Conservation (phyloP, 2,797 vertebrate species). For the Microchirus variegatus region DNA sequence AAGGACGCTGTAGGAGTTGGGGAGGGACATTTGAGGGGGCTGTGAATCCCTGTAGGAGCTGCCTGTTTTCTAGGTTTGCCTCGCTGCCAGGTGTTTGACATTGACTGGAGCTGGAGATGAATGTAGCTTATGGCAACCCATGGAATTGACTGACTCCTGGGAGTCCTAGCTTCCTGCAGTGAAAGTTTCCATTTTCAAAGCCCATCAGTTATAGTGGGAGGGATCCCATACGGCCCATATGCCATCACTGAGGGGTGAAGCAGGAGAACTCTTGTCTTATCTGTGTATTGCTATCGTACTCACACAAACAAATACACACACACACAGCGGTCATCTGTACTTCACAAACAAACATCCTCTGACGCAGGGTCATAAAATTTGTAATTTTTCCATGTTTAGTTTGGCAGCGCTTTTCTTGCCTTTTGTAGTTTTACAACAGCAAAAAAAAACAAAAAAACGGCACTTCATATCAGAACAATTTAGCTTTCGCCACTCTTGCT, state of each 20-base stretch:
- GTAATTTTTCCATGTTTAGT: constrained; percentile 54
- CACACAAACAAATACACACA: constrained; percentile 40
- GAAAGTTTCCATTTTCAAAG: constrained; percentile 93
- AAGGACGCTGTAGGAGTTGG: constrained; percentile 57
- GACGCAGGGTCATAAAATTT: too few relatives aligned
- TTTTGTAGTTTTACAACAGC: constrained; percentile 9
- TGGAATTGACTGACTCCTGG: constrained; percentile 85
- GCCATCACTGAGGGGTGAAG: constrained; percentile 79
- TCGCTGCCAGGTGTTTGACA: constrained; percentile 90
- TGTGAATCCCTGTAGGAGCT: constrained; percentile 75
- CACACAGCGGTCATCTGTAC: constrained; percentile 19
- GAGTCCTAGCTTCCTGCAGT: constrained; percentile 86
- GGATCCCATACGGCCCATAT: constrained; percentile 82
- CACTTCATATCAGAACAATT: constrained; percentile 29
- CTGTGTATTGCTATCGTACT: constrained; percentile 19
- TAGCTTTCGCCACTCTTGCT: constrained; percentile 20
- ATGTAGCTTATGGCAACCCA: constrained; percentile 86
- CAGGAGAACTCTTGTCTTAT: constrained; percentile 67
- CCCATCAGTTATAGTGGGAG: constrained; percentile 83
- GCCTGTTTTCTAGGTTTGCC: constrained; percentile 83
- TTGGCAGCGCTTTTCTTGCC: constrained; percentile 34
- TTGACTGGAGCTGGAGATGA: constrained; percentile 86
- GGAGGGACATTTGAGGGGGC: constrained; percentile 53
- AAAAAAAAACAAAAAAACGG: too few relatives aligned
- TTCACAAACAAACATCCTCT: neutral